A percentile compares a stretch with the other conserved stretches of the same genome.
Evolutionary conservation across 2,888 invertebrate genomes (phyloP).

Genomic region (Ametastegia equiseti): DNA sequence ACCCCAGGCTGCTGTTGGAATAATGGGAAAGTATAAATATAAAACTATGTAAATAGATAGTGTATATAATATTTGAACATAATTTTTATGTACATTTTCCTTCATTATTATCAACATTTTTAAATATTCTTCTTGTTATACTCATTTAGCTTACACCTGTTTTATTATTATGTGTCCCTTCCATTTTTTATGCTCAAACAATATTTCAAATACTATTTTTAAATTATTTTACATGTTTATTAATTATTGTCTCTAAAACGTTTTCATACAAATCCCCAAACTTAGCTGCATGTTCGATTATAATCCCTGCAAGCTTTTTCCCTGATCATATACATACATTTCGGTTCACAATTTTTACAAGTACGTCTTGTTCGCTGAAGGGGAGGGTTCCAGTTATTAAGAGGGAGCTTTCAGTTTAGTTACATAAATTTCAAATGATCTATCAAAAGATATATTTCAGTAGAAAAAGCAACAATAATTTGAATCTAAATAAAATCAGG

Average conservation of each 20-base stretch:
- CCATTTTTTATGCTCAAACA: background rate
- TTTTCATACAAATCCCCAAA: background rate
- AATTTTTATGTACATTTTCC: conserved; percentile 37
- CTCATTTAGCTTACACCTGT: background rate
- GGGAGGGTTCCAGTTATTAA: background rate
- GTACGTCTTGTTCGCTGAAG: background rate
- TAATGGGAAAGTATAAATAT: conserved; percentile 29
- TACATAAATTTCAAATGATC: background rate
- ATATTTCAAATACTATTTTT: background rate
- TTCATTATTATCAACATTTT: too few relatives aligned
- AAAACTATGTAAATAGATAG: conserved; percentile 28
- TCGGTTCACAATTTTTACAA: background rate
- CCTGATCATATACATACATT: background rate
- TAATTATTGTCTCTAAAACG: background rate
- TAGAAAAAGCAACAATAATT: background rate
- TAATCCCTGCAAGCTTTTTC: background rate
- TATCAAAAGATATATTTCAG: background rate
- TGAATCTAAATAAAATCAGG: background rate
- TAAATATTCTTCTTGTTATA: background rate
- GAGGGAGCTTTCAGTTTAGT: background rate
- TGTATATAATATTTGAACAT: conserved; percentile 4
- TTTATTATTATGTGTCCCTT: background rate
- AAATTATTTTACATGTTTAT: background rate
- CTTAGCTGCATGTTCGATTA: conserved; percentile 9
- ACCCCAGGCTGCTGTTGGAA: conserved; percentile 6